These are phyloP conservation scores for Xiphorhynchus elegans DNA, from an alignment of 2,113 vertebrate species.

Conservation along the genomic window DNA sequence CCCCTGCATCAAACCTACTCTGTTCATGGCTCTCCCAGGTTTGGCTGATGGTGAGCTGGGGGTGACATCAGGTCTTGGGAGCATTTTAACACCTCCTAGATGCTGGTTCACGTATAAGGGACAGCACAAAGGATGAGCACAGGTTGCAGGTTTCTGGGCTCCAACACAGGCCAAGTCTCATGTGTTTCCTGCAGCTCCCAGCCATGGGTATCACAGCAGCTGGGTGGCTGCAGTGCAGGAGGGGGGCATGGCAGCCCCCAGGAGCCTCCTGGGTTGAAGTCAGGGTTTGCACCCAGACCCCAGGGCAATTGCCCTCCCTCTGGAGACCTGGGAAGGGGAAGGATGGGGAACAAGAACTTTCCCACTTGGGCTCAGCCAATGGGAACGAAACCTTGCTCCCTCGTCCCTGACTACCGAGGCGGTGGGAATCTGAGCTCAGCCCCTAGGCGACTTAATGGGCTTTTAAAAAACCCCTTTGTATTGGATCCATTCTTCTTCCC, in stretches of 20 bases:
- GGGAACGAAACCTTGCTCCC: background rate
- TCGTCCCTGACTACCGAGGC: background rate
- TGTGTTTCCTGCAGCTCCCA: background rate
- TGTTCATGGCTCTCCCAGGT: background rate
- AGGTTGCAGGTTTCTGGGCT: background rate
- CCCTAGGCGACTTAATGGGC: constrained; percentile 42
- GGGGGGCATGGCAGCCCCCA: background rate
- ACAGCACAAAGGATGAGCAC: background rate
- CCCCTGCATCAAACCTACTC: background rate
- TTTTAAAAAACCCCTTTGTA: constrained; percentile 51
- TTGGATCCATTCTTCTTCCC: constrained; percentile 45
- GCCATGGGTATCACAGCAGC: accelerated
- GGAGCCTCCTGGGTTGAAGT: background rate
- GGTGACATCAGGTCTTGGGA: background rate
- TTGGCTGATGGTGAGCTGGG: accelerated
- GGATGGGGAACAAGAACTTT: background rate
- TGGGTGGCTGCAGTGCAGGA: background rate
- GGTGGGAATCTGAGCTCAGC: constrained; percentile 47
- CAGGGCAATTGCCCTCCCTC: background rate
- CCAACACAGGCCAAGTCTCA: accelerated
- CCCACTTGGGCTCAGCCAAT: background rate
- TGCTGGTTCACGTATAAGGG: background rate
- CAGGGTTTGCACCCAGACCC: background rate
- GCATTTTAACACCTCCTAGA: background rate
- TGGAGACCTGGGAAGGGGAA: background rate